phyloP scores from a whole-genome alignment of 2,797 vertebrate genomes.

The Poeciliopsis paucimaculata region DNA sequence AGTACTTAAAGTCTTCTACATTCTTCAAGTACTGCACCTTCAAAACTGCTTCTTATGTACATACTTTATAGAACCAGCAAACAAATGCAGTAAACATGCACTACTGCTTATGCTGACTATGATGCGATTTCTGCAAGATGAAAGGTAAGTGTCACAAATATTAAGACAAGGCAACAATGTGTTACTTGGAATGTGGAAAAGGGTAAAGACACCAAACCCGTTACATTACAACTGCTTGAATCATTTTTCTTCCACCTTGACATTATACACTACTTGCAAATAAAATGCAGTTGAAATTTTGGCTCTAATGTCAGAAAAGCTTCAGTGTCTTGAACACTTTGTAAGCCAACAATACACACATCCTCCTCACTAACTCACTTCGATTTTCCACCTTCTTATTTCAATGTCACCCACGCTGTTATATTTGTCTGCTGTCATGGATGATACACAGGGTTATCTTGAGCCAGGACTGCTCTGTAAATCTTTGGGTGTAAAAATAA shows the following conservation, averaged over 20 bases:
- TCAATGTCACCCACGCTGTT: constrained; percentile 12
- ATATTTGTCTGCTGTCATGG: background rate
- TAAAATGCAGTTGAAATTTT: background rate
- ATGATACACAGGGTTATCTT: background rate
- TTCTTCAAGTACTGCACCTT: background rate
- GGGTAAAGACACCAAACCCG: background rate
- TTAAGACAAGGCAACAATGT: background rate
- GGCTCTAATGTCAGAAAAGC: background rate
- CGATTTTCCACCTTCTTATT: background rate
- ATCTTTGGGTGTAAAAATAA: constrained; percentile 13
- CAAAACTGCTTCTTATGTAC: background rate
- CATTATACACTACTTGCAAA: background rate
- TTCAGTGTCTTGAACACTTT: background rate
- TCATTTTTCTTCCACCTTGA: background rate
- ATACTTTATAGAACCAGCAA: background rate
- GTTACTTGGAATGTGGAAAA: background rate
- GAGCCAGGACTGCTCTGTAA: background rate
- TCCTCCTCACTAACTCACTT: background rate
- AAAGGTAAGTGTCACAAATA: background rate
- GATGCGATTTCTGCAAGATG: background rate
- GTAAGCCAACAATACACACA: background rate
- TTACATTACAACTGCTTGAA: background rate
- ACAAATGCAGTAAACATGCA: background rate
- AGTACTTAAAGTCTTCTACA: background rate
- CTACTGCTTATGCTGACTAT: background rate